Conservation (phyloP, 1,140 invertebrate species). For the Andrena cerasifolii region DNA sequence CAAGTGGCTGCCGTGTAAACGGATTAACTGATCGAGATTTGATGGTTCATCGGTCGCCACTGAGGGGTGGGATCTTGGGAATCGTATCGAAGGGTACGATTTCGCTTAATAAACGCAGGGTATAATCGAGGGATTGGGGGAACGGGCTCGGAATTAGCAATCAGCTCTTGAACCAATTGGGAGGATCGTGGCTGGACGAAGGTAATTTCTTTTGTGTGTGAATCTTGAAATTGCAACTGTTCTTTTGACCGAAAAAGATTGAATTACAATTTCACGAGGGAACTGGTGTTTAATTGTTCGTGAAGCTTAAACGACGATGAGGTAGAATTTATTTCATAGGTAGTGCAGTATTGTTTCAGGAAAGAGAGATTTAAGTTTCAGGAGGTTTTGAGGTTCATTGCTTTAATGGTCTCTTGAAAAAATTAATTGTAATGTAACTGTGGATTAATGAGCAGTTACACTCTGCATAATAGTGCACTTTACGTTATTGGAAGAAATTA, state of each 20-base stretch:
- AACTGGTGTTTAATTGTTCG: too few relatives aligned
- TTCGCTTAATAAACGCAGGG: slow-evolving; percentile 3
- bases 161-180: background rate
- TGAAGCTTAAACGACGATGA: too few relatives aligned
- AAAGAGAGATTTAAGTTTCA: too few relatives aligned
- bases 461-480: too few relatives aligned
- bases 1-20: slow-evolving; percentile 13
- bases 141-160: slow-evolving; percentile 8
- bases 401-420: too few relatives aligned
- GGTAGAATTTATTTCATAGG: too few relatives aligned
- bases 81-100: background rate
- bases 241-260: background rate
- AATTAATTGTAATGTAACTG: too few relatives aligned
- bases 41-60: slow-evolving; percentile 48
- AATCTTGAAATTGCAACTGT: background rate
- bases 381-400: too few relatives aligned
- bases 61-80: background rate
- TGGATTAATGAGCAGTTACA: too few relatives aligned
- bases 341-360: too few relatives aligned
- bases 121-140: background rate
- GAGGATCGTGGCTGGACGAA: background rate
- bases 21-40: slow-evolving; percentile 69
- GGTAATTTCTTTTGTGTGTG: background rate
- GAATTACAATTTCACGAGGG: background rate
- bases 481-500: too few relatives aligned